Conservation (phyloP, 2,113 vertebrate species). For the Anolis carolinensis region DNA sequence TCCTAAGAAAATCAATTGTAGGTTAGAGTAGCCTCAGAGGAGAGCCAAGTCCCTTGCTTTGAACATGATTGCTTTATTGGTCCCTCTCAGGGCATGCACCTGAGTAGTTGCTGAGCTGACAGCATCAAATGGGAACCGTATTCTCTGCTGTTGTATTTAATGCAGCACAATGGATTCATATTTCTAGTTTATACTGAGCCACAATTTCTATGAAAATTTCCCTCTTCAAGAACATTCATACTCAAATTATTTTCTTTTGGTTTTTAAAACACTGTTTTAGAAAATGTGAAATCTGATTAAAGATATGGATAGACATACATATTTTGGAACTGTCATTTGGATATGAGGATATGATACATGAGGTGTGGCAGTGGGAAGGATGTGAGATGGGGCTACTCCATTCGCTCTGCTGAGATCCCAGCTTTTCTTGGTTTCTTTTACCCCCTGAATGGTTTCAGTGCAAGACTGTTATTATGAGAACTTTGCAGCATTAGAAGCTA, state of each 20-base stretch:
- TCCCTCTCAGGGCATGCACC: not conserved
- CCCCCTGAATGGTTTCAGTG: not conserved
- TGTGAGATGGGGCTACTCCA: not conserved
- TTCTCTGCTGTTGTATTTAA: not conserved
- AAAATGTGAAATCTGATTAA: too few species aligned
- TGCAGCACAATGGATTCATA: not conserved
- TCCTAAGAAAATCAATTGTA: constrained; percentile 41
- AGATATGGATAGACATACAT: too few species aligned
- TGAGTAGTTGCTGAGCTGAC: not conserved
- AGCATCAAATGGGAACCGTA: not conserved
- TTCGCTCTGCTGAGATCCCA: not conserved
- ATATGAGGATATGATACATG: not conserved
- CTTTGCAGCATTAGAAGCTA: too few species aligned
- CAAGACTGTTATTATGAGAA: not conserved
- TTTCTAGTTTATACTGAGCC: too few species aligned
- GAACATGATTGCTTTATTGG: not conserved
- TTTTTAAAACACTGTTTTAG: too few species aligned
- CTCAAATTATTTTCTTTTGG: not conserved
- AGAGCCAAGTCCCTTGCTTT: constrained; percentile 7
- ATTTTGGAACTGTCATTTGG: too few species aligned
- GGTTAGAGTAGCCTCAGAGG: not conserved
- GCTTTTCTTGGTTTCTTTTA: not conserved
- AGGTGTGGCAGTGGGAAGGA: not conserved
- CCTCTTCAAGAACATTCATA: not conserved
- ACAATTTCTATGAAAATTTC: not conserved